These are phyloP conservation scores for Hymenopus coronatus DNA, from an alignment of 2,888 invertebrate species.

Conservation along the genomic window DNA sequence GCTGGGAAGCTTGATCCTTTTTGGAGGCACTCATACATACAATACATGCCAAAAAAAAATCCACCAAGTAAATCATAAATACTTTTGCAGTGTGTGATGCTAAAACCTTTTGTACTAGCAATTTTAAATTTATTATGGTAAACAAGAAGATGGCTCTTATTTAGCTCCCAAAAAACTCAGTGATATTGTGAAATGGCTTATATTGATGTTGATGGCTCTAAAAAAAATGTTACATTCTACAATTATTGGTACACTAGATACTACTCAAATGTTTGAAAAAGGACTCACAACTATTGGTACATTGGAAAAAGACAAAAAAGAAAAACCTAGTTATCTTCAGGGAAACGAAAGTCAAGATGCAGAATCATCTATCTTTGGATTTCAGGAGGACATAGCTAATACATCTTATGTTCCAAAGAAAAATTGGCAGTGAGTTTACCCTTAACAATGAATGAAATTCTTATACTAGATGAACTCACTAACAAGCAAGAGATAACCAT, in stretches of 20 bases:
- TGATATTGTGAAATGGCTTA: constrained; percentile 44
- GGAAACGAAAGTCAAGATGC: background rate
- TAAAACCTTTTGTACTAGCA: background rate
- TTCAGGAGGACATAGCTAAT: constrained; percentile 36
- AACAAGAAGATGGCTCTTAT: background rate
- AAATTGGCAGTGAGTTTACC: background rate
- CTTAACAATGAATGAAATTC: background rate
- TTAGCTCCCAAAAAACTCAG: constrained; percentile 15
- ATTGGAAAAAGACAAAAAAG: constrained; percentile 35
- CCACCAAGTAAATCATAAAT: background rate
- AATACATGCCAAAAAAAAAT: background rate
- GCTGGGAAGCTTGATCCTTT: background rate
- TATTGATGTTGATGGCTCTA: too few species aligned
- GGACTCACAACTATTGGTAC: constrained; percentile 35
- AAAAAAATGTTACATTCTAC: constrained; percentile 35
- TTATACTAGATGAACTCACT: background rate
- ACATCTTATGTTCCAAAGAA: constrained; percentile 40
- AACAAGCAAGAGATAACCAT: background rate
- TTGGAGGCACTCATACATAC: background rate
- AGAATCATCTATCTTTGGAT: constrained; percentile 33
- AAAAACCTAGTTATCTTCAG: constrained; percentile 33
- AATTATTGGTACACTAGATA: constrained; percentile 38
- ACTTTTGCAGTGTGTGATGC: background rate
- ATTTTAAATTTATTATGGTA: background rate
- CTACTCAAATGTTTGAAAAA: constrained; percentile 29